A percentile compares a stretch with the other conserved stretches of the same genome.
phyloP scores from a whole-genome alignment of 2,113 vertebrate genomes.

The Caranx ignobilis region DNA sequence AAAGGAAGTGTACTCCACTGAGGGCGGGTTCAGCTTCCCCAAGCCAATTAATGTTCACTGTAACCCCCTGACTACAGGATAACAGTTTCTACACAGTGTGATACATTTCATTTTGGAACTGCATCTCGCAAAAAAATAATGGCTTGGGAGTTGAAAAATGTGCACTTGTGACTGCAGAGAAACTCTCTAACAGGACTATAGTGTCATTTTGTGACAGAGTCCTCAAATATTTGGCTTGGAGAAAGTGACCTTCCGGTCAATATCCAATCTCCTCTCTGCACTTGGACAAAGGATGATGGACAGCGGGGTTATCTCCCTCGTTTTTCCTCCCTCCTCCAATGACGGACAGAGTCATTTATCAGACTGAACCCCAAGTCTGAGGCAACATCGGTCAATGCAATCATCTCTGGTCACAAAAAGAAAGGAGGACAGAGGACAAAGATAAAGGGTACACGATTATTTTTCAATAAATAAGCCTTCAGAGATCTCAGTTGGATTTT shows the following conservation, averaged over 20 bases:
- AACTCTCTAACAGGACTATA: slow-evolving; percentile 24
- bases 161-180: slow-evolving; percentile 32
- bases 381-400: slow-evolving; percentile 69
- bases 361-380: slow-evolving; percentile 57
- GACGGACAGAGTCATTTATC: slow-evolving; percentile 75
- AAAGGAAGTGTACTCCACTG: not conserved
- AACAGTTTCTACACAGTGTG: slow-evolving; percentile 11
- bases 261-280: slow-evolving; percentile 77
- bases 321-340: slow-evolving; percentile 51
- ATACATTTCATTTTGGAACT: slow-evolving; percentile 20
- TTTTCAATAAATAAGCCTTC: slow-evolving; percentile 77
- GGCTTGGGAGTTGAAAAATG: not conserved
- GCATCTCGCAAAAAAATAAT: slow-evolving; percentile 6
- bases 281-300: slow-evolving; percentile 77
- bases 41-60: slow-evolving; percentile 22
- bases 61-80: slow-evolving; percentile 1
- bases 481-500: slow-evolving; percentile 64
- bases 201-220: slow-evolving; percentile 60
- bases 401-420: slow-evolving; percentile 62
- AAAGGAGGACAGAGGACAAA: slow-evolving; percentile 59
- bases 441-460: slow-evolving; percentile 71
- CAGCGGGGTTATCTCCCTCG: slow-evolving; percentile 64
- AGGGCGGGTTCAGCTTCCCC: not conserved
- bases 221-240: slow-evolving; percentile 65
- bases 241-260: slow-evolving; percentile 71